These are phyloP conservation scores for Aphidius gifuensis DNA, from an alignment of 1,140 invertebrate genomes.

Conservation along the genomic window DNA sequence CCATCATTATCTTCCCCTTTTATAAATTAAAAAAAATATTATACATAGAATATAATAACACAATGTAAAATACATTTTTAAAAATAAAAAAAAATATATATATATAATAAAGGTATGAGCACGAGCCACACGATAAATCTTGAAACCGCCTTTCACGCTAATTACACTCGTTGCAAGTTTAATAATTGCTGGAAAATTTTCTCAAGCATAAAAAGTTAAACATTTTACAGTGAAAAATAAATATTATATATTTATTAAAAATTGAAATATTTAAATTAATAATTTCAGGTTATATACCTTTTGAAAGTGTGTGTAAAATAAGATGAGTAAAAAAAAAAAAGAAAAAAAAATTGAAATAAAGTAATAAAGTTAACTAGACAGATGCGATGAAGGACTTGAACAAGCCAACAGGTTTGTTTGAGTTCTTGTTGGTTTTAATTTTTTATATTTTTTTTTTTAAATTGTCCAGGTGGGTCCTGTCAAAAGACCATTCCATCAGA, in stretches of 20 bases:
- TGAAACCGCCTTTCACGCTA: slow-evolving; percentile 34
- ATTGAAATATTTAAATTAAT: background rate
- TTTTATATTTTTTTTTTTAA: background rate
- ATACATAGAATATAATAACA: background rate
- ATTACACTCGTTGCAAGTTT: slow-evolving; percentile 39
- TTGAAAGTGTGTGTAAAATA: background rate
- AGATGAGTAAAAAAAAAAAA: background rate
- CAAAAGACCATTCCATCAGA: slow-evolving; percentile 20
- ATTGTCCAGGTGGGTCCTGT: slow-evolving; percentile 35
- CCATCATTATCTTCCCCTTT: too few species aligned
- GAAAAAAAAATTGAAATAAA: slow-evolving; percentile 2
- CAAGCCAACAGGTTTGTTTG: slow-evolving; percentile 34
- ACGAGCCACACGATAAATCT: slow-evolving; percentile 38
- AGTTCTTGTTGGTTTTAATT: slow-evolving; percentile 25
- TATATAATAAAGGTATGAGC: slow-evolving; percentile 20
- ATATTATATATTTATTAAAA: slow-evolving; percentile 1
- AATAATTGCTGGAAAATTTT: slow-evolving; percentile 37
- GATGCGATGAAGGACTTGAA: slow-evolving; percentile 20
- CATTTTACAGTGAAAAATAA: slow-evolving; percentile 15
- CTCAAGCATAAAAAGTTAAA: slow-evolving; percentile 35
- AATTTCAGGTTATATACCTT: slow-evolving; percentile 7
- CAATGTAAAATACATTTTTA: background rate
- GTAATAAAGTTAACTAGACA: slow-evolving; percentile 26
- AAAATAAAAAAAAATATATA: slow-evolving; percentile 1
- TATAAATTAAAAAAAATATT: slow-evolving; percentile 2